Evolutionary conservation across 2,113 vertebrate genomes (phyloP), one percentile per base, ranked within the genome.

Genomic region (Trochalopteron elliotii): DNA sequence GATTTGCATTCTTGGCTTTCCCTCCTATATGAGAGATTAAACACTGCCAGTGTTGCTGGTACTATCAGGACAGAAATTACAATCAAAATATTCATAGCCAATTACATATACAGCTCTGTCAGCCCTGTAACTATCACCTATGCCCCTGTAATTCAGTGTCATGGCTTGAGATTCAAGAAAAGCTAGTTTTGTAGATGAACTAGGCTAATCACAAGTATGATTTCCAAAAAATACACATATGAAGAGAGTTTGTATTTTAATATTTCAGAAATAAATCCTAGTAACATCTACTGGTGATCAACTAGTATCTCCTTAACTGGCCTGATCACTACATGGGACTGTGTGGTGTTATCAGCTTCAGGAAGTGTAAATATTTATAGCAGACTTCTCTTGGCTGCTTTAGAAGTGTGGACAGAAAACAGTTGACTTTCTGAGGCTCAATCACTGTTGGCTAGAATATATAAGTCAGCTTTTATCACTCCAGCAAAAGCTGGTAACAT

Each of bases 1-100:
- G 4, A 93, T 82, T 92, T 93, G 61, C 84, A 94, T 84, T 96
- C 61, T 84, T 94, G 85, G 70, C 77, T 84, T 91, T 84, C 69
- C 27, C 56, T 67, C 35, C 35, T 40, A 8, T 15, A 74, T 28
- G 52, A 78, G 60, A 92, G 77, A 90, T 39, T 47, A 53, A 83
- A 88, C 44, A 45, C 4, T n/a, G 40, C 18, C 49, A 49, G 72
- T 79, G 76, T 44, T 91, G 44, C 67, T 75, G 87, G 77, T 64
- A 52, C 39, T 28, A 71, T 37, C 53, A 83, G 53, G 49, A 60
- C 21, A 72, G 53, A 87, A 93, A 76, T 68, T 24, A 61, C 25
- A 85, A 76, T 44, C 12, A 76, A 89, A 76, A 83, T 65, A 60
- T 42, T 80, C 49, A 56, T 8, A 67, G 39, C 30, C 90, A 63